Evolutionary conservation across 2,797 vertebrate species (phyloP), one percentile per base, ranked within the genome.

Genomic region (Amblyopsis hoosieri): DNA sequence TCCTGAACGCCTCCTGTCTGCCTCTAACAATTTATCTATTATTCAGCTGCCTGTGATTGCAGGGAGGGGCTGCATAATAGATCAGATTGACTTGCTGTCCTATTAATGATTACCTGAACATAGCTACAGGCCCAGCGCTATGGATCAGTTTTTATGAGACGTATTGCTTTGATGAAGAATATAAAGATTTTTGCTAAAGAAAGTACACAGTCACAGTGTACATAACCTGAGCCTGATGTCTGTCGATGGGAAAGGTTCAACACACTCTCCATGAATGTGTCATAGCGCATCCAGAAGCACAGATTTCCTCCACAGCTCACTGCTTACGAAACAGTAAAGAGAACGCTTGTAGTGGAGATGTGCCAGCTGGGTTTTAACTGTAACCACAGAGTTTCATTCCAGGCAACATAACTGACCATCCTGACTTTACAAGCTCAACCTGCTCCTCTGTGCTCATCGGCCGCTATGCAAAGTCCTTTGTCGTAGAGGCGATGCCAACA

Each of bases 31-130:
- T 90, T 84, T 82, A 66, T 63, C 76, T 74, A 87, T 89, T 87
- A 84, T 78, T 79, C 75, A 6, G n/a, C 75, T 75, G 74, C 71
- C 6, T 80, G 73, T 65, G 78, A 75, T 84, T 84, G 76, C 84
- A 47, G 72, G 75, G 76, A 15, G 75, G 75, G 74, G 76, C 77
- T 83, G 83, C 85, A 87, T 88, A 85, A 91, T 89, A 80, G 82
- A 92, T 90, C 84, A 84, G 81, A 90, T 88, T 79, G 89, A 87
- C 83, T 87, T 76, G 67, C 83, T 66, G 80, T 86, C 85, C 87
- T 82, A 89, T 90, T 83, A 89, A 90, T 74, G 86, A 88, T 88
- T 79, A 80, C 83, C 61, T 68, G 71, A 82, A 85, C 78, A 72
- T 84, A 76, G 72, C 69, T 52, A 72, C 59, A 73, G 81, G 75